Evolutionary conservation across 2,113 vertebrate genomes (phyloP).

Genomic region (Odontophorus gujanensis): DNA sequence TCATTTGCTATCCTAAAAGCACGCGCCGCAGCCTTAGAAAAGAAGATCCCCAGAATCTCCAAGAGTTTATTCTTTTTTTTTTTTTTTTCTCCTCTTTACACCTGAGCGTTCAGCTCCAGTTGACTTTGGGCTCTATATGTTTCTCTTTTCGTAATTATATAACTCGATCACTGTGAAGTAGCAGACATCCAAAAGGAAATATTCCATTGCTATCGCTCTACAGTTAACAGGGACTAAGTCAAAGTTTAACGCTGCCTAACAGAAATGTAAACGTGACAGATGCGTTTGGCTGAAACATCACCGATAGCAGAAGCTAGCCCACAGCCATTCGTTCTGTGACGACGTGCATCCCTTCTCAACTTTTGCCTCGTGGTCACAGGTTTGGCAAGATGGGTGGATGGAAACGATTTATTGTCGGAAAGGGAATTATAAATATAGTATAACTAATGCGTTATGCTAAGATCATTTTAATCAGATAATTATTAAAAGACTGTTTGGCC

Average conservation of each 20-base stretch:
- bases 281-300: neutral
- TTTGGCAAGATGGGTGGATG: neutral
- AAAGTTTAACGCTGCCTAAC: neutral
- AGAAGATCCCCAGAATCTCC: neutral
- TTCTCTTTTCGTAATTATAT: neutral
- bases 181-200: neutral
- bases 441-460: constrained; percentile 61
- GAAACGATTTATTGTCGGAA: neutral
- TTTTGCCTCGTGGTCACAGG: neutral
- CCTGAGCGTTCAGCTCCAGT: neutral
- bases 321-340: neutral
- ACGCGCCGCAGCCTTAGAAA: neutral
- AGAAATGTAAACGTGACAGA: neutral
- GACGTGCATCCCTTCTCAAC: neutral
- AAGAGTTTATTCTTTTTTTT: too few relatives aligned
- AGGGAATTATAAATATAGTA: constrained; percentile 44
- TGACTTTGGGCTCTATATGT: rapidly evolving
- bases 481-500: constrained; percentile 70
- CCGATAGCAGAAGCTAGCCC: neutral
- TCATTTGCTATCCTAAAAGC: neutral
- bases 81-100: too few relatives aligned
- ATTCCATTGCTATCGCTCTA: neutral
- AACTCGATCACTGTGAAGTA: neutral
- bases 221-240: neutral
- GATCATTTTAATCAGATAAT: constrained; percentile 66